phyloP scores from a whole-genome alignment of 2,888 invertebrate genomes.

The Cheilosia variabilis region DNA sequence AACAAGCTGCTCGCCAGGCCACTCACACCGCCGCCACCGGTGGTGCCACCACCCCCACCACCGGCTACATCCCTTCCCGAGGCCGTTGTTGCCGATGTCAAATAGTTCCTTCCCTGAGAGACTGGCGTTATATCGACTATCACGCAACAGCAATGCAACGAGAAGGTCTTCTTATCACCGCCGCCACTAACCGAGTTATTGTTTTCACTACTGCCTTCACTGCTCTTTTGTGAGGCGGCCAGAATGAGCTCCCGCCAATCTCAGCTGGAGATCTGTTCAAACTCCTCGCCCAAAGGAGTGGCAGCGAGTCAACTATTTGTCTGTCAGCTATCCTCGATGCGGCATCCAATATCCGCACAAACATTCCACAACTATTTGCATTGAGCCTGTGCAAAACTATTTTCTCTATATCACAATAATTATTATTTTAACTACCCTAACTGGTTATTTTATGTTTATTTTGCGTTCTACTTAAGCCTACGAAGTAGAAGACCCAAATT shows the following conservation, averaged over 20 bases:
- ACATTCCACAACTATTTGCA: slow-evolving; percentile 73
- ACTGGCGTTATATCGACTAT: slow-evolving; percentile 84
- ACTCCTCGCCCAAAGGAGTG: slow-evolving; percentile 49
- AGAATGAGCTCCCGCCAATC: slow-evolving; percentile 82
- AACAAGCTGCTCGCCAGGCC: slow-evolving; percentile 82
- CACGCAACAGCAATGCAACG: slow-evolving; percentile 84
- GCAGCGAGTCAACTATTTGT: slow-evolving; percentile 1
- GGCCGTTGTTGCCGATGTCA: slow-evolving; percentile 84
- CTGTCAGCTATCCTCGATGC: slow-evolving; percentile 59
- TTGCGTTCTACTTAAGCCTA: slow-evolving; percentile 35
- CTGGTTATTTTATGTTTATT: slow-evolving; percentile 27
- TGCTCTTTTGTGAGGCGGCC: slow-evolving; percentile 83
- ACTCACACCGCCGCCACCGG: slow-evolving; percentile 80
- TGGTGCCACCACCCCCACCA: slow-evolving; percentile 80
- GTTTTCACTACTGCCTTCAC: slow-evolving; percentile 81
- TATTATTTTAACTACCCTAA: slow-evolving; percentile 38
- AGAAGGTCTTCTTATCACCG: slow-evolving; percentile 84
- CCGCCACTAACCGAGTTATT: slow-evolving; percentile 81
- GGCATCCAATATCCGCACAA: slow-evolving; percentile 66
- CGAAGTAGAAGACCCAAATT: slow-evolving; percentile 69
- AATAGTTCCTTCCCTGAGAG: slow-evolving; percentile 82
- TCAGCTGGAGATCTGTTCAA: slow-evolving; percentile 42
- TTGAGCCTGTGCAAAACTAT: slow-evolving; percentile 70
- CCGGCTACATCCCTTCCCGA: slow-evolving; percentile 84
- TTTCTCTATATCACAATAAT: slow-evolving; percentile 66